These are phyloP conservation scores for Jordanella pulchra DNA, from an alignment of 2,797 vertebrate species.

Conservation along the genomic window DNA sequence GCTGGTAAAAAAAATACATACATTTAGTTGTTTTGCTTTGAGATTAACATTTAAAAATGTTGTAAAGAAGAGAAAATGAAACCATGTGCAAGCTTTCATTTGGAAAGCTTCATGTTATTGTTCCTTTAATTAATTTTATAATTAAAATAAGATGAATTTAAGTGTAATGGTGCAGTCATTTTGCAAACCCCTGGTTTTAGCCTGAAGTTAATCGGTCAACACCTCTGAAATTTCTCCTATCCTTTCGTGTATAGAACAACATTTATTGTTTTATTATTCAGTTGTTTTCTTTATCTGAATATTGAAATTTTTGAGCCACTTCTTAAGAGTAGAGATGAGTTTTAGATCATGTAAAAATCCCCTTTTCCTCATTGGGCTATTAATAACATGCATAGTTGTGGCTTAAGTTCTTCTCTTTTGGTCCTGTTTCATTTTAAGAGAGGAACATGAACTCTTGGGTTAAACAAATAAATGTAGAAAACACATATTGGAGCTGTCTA, in stretches of 20 bases:
- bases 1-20: no score
- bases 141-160: no score
- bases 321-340: neutral
- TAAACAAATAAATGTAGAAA: neutral
- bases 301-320: neutral
- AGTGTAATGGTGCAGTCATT: no score
- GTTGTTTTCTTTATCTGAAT: neutral
- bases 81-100: no score
- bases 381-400: neutral
- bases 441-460: constrained; percentile 3
- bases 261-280: neutral
- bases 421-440: neutral
- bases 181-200: no score
- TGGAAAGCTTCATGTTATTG: no score
- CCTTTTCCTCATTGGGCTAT: neutral
- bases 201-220: no score
- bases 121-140: no score
- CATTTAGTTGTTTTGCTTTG: no score
- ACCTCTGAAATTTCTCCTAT: neutral
- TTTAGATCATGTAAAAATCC: neutral
- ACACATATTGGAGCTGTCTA: neutral
- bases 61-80: no score
- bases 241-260: neutral
- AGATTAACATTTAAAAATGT: no score
- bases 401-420: neutral